These are phyloP conservation scores for Eospalax fontanierii DNA, from an alignment of 2,797 vertebrate species.

Conservation along the genomic window DNA sequence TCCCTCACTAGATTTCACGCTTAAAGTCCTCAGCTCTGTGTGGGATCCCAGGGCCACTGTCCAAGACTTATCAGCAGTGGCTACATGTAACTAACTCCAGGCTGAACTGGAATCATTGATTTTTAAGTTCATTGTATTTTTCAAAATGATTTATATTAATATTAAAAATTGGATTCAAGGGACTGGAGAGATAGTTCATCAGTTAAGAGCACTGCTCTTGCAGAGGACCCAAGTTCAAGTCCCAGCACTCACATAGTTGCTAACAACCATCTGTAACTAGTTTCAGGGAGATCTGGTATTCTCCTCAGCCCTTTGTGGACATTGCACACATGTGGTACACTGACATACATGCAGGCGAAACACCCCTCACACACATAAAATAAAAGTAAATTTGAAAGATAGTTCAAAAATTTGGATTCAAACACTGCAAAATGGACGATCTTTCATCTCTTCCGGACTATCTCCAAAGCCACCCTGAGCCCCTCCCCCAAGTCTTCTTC, in stretches of 20 bases:
- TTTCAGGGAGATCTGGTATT: too few relatives aligned
- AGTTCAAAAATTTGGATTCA: not conserved
- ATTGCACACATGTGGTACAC: too few relatives aligned
- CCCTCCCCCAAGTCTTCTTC: not conserved
- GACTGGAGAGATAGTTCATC: too few relatives aligned
- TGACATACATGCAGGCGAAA: not conserved
- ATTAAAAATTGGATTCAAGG: not conserved
- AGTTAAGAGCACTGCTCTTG: too few relatives aligned
- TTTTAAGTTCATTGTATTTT: not conserved
- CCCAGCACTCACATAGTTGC: too few relatives aligned
- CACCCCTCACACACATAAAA: not conserved
- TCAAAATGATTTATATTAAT: not conserved
- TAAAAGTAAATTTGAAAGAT: not conserved
- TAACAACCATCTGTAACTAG: too few relatives aligned
- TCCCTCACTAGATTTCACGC: not conserved
- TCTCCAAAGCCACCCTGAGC: not conserved
- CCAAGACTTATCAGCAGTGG: not conserved
- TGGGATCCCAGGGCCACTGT: not conserved
- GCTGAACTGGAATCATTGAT: not conserved
- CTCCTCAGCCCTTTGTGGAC: too few relatives aligned
- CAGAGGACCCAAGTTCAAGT: too few relatives aligned
- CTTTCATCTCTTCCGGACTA: not conserved
- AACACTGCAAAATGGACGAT: not conserved
- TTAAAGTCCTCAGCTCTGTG: not conserved
- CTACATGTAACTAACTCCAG: not conserved